These are phyloP conservation scores for Limenitis camilla DNA, from an alignment of 2,888 invertebrate genomes.

Conservation along the genomic window DNA sequence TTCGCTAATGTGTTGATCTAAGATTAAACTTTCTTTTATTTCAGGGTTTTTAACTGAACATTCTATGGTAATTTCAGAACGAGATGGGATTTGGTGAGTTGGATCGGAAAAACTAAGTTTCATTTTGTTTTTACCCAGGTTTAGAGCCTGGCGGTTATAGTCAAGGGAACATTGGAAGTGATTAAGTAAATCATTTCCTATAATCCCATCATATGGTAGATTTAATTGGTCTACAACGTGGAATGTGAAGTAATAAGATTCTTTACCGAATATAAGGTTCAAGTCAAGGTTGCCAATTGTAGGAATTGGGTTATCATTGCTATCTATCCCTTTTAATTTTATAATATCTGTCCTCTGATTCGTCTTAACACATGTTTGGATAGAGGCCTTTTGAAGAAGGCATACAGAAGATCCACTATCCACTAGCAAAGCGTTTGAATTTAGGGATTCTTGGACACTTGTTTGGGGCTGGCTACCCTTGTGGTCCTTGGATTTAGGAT, in stretches of 20 bases:
- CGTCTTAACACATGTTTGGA: too few relatives aligned
- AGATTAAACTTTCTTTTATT: too few relatives aligned
- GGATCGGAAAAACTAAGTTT: conserved; percentile 1
- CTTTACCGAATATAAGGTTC: not conserved
- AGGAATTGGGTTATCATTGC: too few relatives aligned
- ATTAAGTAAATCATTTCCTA: not conserved
- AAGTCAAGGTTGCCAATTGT: not conserved
- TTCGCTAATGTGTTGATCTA: too few relatives aligned
- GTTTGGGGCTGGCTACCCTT: too few relatives aligned
- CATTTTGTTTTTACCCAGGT: not conserved
- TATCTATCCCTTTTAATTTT: too few relatives aligned
- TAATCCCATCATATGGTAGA: conserved; percentile 4
- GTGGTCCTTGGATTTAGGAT: too few relatives aligned
- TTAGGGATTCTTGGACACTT: conserved; percentile 5
- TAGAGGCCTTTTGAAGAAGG: conserved; percentile 6
- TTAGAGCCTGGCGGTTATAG: not conserved
- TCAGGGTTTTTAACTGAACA: conserved; percentile 1
- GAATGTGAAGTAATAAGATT: not conserved
- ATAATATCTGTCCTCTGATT: too few relatives aligned
- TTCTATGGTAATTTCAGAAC: not conserved
- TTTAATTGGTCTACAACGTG: not conserved
- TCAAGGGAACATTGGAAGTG: not conserved
- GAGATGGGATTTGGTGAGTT: not conserved
- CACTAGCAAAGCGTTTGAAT: conserved; percentile 8
- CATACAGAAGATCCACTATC: conserved; percentile 16